Base-by-base conservation (phyloP, 1,140 invertebrate genomes). In the Eciton burchellii region DNA sequence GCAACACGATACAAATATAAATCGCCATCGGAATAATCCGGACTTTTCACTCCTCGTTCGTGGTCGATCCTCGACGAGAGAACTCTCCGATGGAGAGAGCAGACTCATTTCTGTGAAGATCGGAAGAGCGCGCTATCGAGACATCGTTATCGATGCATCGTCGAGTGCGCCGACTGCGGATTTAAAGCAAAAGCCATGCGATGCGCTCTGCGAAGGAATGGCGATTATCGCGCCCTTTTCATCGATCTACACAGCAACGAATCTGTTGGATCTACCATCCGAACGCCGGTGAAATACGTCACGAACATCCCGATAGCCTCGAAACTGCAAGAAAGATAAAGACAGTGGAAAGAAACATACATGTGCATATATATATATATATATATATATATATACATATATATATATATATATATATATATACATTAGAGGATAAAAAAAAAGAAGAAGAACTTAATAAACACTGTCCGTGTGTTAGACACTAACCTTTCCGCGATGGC, bases 401-500 rank as follows among this genome's bases (percentile, higher is more conserved):
- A n/a, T 19, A 19, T 26, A 41, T n/a, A n/a, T n/a, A n/a, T n/a
- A 24, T 62, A 66, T 59, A 24, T 41, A 60, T 82, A 63, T n/a
- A n/a, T n/a, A n/a, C n/a, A n/a, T n/a, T n/a, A 84, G 24, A 87
- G 72, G 74, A 88, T 60, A 86, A 84, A 74, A 86, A 86, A 84
- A 35, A 86, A 86, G 83, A 35, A 35, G 35, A 82, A 89, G 83
- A 89, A 87, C 89, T 86, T 91, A 91, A 89, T 91, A 84, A 88
- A 72, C n/a, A n/a, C 83, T 85, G 85, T 86, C 86, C 92, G 88
- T 90, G 88, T 84, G n/a, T n/a, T n/a, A 90, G 89, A 91, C 72
- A 94, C 93, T 94, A 94, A 94, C 93, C 93, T 94, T 92, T 90
- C 88, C 90, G 88, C 90, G 90, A 85, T 91, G 91, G 90, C 90